Evolutionary conservation across 2,888 invertebrate genomes (phyloP).

Genomic region (Entomobrya proxima): DNA sequence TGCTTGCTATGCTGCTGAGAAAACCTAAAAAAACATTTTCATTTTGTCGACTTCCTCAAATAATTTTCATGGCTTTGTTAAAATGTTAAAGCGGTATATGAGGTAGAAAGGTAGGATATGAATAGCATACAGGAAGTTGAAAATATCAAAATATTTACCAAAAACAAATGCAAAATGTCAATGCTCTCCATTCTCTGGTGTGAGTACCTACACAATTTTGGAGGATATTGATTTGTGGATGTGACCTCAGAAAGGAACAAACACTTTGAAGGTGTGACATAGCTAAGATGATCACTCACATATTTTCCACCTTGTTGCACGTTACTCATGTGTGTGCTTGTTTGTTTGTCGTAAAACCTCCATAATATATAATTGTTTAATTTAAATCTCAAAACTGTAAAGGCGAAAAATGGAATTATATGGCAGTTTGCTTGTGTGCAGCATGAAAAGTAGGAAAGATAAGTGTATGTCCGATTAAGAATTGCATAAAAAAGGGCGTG

Average conservation of each 20-base stretch:
- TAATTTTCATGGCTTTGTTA: background rate
- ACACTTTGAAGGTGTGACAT: background rate
- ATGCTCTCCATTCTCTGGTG: slow-evolving; percentile 42
- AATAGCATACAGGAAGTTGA: too few relatives aligned
- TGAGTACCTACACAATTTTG: background rate
- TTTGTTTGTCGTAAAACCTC: too few relatives aligned
- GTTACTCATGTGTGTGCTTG: too few relatives aligned
- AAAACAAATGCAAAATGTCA: slow-evolving; percentile 10
- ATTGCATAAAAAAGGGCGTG: slow-evolving; percentile 66
- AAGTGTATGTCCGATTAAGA: background rate
- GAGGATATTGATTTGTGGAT: background rate
- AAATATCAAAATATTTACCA: slow-evolving; percentile 38
- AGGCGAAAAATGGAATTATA: too few relatives aligned
- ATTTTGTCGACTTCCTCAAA: background rate
- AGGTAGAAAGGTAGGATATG: too few relatives aligned
- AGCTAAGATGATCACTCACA: background rate
- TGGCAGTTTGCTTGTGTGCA: background rate
- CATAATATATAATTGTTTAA: too few relatives aligned
- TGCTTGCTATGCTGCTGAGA: too few relatives aligned
- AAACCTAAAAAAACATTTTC: background rate
- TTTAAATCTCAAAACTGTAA: too few relatives aligned
- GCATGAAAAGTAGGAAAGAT: slow-evolving; percentile 5
- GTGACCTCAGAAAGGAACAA: slow-evolving; percentile 33
- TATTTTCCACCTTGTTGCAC: too few relatives aligned
- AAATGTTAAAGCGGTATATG: slow-evolving; percentile 3